Conservation (phyloP, 1,140 invertebrate genomes). For the Zaprionus vittiger region DNA sequence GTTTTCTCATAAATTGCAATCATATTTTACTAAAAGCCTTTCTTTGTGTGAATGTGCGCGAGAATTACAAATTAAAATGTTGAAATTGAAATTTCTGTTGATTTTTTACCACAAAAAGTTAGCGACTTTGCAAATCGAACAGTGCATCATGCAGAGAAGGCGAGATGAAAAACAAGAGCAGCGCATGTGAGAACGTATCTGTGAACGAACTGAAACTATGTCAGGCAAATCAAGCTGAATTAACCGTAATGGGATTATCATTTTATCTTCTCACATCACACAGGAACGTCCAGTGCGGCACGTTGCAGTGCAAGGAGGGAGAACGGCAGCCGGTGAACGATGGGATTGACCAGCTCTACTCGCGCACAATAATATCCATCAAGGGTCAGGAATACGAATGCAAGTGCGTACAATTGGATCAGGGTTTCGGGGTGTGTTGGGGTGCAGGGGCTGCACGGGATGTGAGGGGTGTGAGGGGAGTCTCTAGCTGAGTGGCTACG, state of each 20-base stretch:
- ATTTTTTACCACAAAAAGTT: too few relatives aligned
- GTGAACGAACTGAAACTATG: neutral
- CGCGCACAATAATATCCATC: conserved; percentile 93
- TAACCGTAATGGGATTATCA: conserved; percentile 1
- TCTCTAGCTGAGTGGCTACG: neutral
- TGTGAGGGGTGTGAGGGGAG: neutral
- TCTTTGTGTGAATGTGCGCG: neutral
- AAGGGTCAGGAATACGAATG: conserved; percentile 94
- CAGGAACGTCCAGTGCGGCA: conserved; percentile 94
- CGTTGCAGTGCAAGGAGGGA: conserved; percentile 95
- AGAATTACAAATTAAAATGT: neutral
- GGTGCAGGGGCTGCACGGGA: neutral
- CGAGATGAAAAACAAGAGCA: too few relatives aligned
- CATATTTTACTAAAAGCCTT: neutral
- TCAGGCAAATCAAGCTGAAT: neutral
- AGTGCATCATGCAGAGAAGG: too few relatives aligned
- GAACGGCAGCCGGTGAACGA: conserved; percentile 90
- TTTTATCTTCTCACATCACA: conserved; percentile 1
- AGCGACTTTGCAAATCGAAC: too few relatives aligned
- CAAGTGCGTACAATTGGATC: conserved; percentile 88
- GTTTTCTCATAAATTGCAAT: too few relatives aligned
- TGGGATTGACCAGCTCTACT: conserved; percentile 92
- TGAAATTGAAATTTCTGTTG: too few relatives aligned
- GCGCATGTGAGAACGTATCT: neutral
- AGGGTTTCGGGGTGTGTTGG: conserved; percentile 56